Evolutionary conservation across 1,140 invertebrate species (phyloP), one percentile per base, ranked within the genome.

Genomic region (Drosophila athabasca): DNA sequence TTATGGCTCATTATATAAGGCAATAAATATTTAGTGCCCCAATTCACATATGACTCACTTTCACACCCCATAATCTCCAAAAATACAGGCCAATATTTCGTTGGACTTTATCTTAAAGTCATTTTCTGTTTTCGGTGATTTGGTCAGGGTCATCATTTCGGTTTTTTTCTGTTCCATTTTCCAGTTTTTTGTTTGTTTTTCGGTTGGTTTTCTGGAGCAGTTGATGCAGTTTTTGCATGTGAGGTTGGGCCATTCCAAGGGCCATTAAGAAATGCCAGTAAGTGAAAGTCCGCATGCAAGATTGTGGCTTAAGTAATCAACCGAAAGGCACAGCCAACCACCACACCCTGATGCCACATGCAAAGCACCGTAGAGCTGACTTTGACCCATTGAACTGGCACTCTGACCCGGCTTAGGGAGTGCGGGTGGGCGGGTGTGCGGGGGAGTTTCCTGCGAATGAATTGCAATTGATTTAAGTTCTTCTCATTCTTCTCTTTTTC

Each of bases 211-310:
- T 60, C 46, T 13, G 51, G 22, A 61, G 60, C 61, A 26, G 53
- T 71, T 90, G 85, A 90, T 90, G 85, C 85, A 81, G 48, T 60
- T 81, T 59, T 90, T 90, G 85, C 85, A 90, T 90, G 84, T 89
- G 84, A 61, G 48, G 19, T 57, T 54, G 15, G 39, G 19, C 31
- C 41, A 41, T 17, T 17, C 39, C 48, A 59, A 62, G 62, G 85
- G 81, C 79, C 84, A 88, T 87, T 88, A 82, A 55, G 78, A 82
- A 70, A 62, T 67, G 60, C 55, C 26, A 53, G 70, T 76, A 87
- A 87, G 83, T 76, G 83, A 87, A 88, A 87, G 84, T 87, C 79
- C 53, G 66, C 83, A 87, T 87, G 83, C 84, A 87, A 87, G 75
- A 82, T 88, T 88, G 62, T 60, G 58, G 60, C 48, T 58, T 58